Base-by-base conservation (phyloP, 2,113 vertebrate species). In the Urocolius indicus region DNA sequence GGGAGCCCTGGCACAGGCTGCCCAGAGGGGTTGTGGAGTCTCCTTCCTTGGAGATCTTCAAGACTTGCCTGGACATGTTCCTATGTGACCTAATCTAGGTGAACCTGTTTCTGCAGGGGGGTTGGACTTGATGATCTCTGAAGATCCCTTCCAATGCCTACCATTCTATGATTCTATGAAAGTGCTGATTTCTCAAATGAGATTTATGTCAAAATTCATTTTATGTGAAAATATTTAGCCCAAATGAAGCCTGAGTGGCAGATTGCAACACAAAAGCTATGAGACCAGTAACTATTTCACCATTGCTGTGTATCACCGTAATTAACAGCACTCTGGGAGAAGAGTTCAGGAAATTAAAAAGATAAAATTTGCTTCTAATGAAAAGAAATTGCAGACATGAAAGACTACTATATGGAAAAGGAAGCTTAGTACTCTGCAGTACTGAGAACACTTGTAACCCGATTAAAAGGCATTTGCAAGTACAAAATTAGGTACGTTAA, bases 281-380 rank as follows among this genome's bases (percentile, higher is more conserved):
- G 45, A 69, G 86, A 80, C 32, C 72, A 59, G 36, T 92, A 92
- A 77, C 85, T 95, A 67, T 84, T 90, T 89, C 54, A 69, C 65
- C 66, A 81, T 36, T 78, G 79, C 59, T 43, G 19, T 32, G 27
- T 51, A 77, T 36, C 5, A 4, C 52, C 49, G 32, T 72, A 95
- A 94, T 58, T 61, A 74, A 88, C 26, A 26, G 49, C 69, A 68
- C 51, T 65, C 62, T 3, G 18, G 45, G 78, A 95, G 45, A 90
- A 55, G 41, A 84, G 84, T 49, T 80, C 58, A 93, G 75, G 59
- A 77, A 95, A 94, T 82, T 63, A 65, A 79, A 92, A 91, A 76
- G 67, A 90, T 29, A 88, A 75, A 58, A 93, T 79, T 91, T 87
- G 55, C 78, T 91, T 91, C 83, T 58, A 95, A 95, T 91, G 73